phyloP scores from a whole-genome alignment of 2,888 invertebrate genomes.

The Frankliniella fusca region DNA sequence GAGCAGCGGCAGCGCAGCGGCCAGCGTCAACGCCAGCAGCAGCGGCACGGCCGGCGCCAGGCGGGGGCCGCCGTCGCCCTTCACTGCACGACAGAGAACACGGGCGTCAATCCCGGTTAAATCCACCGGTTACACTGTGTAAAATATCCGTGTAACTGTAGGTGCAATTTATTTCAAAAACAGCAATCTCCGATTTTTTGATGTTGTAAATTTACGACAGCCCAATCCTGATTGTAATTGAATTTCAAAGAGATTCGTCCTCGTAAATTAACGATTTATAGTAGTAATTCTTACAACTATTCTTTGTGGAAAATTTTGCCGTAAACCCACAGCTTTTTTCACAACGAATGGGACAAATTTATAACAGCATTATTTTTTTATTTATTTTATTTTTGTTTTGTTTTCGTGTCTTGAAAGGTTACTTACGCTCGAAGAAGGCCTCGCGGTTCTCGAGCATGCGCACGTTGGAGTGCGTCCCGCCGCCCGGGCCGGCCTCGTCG shows the following conservation, averaged over 20 bases:
- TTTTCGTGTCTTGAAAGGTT: not conserved
- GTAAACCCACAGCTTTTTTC: not conserved
- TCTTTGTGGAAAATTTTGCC: too few species aligned
- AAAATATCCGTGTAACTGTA: too few species aligned
- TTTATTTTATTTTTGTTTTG: too few species aligned
- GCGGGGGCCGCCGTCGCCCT: not conserved
- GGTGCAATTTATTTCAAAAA: too few species aligned
- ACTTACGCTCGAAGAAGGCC: slow-evolving; percentile 19
- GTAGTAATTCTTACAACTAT: too few species aligned
- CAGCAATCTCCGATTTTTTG: too few species aligned
- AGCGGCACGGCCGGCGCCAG: not conserved
- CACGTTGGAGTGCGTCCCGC: not conserved
- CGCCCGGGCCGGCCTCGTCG: not conserved
- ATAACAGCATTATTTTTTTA: not conserved
- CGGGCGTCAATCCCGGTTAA: too few species aligned
- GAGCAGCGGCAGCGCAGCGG: not conserved
- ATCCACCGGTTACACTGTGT: too few species aligned
- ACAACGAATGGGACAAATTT: not conserved
- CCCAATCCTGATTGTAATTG: too few species aligned
- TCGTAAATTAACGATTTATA: too few species aligned
- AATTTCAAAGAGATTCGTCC: too few species aligned
- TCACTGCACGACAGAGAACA: not conserved
- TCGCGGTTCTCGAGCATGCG: slow-evolving; percentile 11
- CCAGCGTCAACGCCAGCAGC: not conserved
- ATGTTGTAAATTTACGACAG: too few species aligned